phyloP scores from a whole-genome alignment of 2,113 vertebrate species.

The Cyanoliseus patagonus region DNA sequence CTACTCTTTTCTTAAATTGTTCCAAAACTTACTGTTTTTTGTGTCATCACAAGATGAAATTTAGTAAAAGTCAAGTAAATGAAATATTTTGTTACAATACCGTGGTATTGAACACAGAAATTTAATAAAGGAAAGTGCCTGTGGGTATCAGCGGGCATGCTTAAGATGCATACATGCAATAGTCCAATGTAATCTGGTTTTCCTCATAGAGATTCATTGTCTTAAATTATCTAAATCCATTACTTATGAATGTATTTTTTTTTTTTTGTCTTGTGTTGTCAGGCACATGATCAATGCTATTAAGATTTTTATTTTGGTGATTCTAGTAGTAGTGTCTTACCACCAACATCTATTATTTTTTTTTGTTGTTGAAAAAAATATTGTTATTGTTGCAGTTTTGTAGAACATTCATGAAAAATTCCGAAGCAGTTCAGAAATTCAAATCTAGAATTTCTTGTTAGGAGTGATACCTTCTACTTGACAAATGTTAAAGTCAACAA shows the following conservation, averaged over 20 bases:
- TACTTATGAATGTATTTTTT: too few species aligned
- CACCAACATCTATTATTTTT: neutral
- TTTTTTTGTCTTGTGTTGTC: neutral
- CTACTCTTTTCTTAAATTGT: neutral
- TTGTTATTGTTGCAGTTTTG: neutral
- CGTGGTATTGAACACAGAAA: neutral
- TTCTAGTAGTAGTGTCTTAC: neutral
- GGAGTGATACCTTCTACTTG: neutral
- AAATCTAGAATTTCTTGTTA: neutral
- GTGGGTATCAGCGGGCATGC: accelerated
- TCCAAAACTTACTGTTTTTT: neutral
- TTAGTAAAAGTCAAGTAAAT: neutral
- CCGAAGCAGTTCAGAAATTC: neutral
- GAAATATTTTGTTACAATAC: neutral
- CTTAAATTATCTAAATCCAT: neutral
- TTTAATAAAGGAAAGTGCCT: neutral
- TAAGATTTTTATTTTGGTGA: neutral
- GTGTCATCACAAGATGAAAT: neutral
- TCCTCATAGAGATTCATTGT: neutral
- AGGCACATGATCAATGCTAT: neutral
- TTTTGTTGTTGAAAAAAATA: neutral
- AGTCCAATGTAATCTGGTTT: neutral
- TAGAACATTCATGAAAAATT: neutral
- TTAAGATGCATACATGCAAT: neutral
- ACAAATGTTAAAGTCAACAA: neutral